phyloP scores from a whole-genome alignment of 2,797 vertebrate genomes.

The Chaetophractus vellerosus region DNA sequence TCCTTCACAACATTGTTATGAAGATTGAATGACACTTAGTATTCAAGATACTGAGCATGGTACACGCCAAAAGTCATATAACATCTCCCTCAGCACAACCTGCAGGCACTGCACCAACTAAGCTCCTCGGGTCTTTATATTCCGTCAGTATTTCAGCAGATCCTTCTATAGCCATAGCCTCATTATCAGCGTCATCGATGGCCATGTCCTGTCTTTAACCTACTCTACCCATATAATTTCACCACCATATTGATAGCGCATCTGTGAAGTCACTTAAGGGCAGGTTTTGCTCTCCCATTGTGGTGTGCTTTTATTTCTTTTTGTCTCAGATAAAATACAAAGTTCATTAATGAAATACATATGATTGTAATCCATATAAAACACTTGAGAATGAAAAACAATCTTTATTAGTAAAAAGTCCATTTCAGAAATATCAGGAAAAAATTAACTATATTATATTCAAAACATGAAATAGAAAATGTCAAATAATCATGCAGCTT shows the following conservation, averaged over 20 bases:
- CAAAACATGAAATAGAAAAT: slow-evolving; percentile 1
- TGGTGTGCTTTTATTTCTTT: background rate
- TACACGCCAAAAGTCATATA: background rate
- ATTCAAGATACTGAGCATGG: background rate
- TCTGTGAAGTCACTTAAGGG: background rate
- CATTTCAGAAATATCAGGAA: background rate
- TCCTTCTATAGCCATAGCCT: background rate
- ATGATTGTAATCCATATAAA: background rate
- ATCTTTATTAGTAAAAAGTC: background rate
- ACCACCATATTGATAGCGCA: background rate
- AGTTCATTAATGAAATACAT: background rate
- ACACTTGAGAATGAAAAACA: background rate
- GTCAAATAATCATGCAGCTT: background rate
- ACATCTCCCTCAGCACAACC: background rate
- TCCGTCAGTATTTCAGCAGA: background rate
- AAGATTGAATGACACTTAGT: background rate
- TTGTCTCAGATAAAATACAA: background rate
- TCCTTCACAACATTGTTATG: background rate
- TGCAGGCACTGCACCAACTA: background rate
- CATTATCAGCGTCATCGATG: background rate
- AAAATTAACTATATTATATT: background rate
- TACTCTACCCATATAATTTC: background rate
- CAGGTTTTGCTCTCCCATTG: background rate
- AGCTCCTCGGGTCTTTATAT: background rate
- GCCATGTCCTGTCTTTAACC: background rate